Base-by-base conservation (phyloP, 2,888 invertebrate species). In the Quadriops clusia region DNA sequence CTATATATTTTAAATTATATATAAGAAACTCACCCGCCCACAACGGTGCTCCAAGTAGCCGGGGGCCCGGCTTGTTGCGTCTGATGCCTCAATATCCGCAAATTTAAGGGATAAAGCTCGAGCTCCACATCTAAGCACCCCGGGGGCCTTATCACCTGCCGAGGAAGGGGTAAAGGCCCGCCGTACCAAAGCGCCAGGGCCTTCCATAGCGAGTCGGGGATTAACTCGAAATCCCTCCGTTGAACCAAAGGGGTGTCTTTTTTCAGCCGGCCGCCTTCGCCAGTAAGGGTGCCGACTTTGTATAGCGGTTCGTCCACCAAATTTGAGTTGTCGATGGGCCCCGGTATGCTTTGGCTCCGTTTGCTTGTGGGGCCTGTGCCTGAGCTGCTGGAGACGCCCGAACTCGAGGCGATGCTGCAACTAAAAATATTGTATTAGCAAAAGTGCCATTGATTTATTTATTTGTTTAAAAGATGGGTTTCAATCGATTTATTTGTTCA, bases 151-250 rank as follows among this genome's bases (percentile, higher is more conserved):
- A 84, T 82, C n/a, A 83, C 80, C 64, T 82, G 83, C 45, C 87
- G 59, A 0, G 87, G 87, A 40, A 89, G 63, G 4, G 86, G 79
- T 36, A 76, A 61, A 3, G 79, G 79, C 6, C 77, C 75, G 13
- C 83, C 82, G 27, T 74, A 72, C 90, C 90, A 90, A 41, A 77
- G 71, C 37, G 79, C 77, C 8, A 91, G 59, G 1, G 87, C 87
- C 39, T 83, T 75, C 90, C 90, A 91, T 42, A 90, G 63, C 23
- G 82, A 76, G 51, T 86, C 86, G 2, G 89, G 87, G 28, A 90
- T 70, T 25, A 89, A 64, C 62, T 85, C 83, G 64, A 86, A 91
- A 66, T 91, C 89, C 34, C 79, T 67, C 42, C 76, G 78, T 53
- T 82, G 76, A n/a, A 74, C 71, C 34, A 87, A 63, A 20, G 80